Conservation (phyloP, 1,140 invertebrate species). For the Zaprionus camerounensis region DNA sequence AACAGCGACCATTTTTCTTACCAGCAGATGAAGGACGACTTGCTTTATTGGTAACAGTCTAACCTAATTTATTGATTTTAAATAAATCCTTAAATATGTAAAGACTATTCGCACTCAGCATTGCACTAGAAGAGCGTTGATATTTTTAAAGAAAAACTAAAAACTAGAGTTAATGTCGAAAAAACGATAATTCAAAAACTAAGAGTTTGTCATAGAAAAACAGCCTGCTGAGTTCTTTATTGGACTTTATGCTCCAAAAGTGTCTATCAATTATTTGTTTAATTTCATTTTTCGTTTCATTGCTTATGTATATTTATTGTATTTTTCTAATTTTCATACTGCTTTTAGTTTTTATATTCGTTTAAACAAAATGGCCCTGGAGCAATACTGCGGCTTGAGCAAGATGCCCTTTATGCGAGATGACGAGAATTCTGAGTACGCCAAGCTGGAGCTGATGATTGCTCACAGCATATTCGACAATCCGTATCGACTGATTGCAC, state of each 20-base stretch:
- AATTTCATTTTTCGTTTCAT: no score
- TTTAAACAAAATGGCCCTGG: conserved; percentile 85
- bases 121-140: no score
- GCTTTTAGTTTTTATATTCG: background rate
- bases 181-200: no score
- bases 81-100: conserved; percentile 45
- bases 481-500: conserved; percentile 87
- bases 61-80: background rate
- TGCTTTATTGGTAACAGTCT: background rate
- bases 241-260: no score
- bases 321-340: background rate
- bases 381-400: conserved; percentile 86
- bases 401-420: conserved; percentile 84
- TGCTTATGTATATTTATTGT: background rate
- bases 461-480: conserved; percentile 86
- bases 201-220: no score
- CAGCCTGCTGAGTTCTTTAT: no score
- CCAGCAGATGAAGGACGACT: background rate
- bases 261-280: no score
- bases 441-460: conserved; percentile 56
- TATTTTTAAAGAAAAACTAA: no score
- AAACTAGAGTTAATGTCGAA: no score
- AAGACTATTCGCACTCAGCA: no score
- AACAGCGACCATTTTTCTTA: conserved; percentile 1
- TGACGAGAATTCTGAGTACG: conserved; percentile 42